Conservation (phyloP, 2,888 invertebrate genomes). For the Deilephila elpenor region DNA sequence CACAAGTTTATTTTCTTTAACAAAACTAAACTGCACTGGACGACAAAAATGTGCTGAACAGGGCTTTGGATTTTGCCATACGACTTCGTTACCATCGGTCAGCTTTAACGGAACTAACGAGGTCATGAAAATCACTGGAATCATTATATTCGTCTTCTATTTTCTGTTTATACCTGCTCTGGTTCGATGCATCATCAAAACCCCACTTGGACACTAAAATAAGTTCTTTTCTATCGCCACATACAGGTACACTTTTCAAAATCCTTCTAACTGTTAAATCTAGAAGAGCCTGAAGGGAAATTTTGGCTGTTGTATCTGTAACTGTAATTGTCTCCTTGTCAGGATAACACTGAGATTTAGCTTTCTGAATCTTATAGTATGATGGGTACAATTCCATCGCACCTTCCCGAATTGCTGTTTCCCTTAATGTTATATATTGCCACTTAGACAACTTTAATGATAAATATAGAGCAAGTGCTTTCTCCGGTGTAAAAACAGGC, state of each 20-base stretch:
- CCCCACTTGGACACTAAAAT: background rate
- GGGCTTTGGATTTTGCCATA: too few species aligned
- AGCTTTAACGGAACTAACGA: too few species aligned
- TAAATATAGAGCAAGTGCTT: background rate
- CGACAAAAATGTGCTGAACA: too few species aligned
- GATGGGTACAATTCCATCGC: background rate
- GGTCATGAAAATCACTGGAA: too few species aligned
- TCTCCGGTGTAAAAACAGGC: background rate
- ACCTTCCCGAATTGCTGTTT: background rate
- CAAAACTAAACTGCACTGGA: too few species aligned
- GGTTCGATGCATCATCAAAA: conserved; percentile 1
- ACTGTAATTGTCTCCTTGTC: too few species aligned
- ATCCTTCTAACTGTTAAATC: background rate
- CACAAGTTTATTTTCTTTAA: too few species aligned
- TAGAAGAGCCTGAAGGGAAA: too few species aligned
- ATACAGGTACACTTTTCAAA: background rate
- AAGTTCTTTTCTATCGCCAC: background rate
- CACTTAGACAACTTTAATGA: background rate
- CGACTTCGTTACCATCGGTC: too few species aligned
- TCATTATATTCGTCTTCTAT: background rate
- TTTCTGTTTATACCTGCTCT: background rate
- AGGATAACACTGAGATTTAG: too few species aligned
- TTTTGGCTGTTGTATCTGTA: too few species aligned
- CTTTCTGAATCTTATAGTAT: too few species aligned
- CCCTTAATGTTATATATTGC: background rate